Evolutionary conservation across 2,888 invertebrate genomes (phyloP), one percentile per base, ranked within the genome.

Genomic region (Aromia moschata): DNA sequence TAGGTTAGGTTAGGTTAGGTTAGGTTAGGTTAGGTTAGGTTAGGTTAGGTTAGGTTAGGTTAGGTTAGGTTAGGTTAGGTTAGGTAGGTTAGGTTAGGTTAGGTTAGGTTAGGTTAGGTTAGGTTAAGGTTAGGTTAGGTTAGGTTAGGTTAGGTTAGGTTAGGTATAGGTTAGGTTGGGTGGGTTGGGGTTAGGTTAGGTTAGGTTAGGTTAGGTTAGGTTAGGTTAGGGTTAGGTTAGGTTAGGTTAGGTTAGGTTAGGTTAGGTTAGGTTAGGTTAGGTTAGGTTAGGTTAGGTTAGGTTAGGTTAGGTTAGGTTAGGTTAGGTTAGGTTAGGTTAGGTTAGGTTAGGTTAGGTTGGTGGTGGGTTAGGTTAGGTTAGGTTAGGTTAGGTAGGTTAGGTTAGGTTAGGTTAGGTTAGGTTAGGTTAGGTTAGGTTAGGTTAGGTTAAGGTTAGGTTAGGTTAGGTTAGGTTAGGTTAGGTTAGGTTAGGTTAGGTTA

Each of bases 401-500:
- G 46, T 38, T 46, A n/a, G 30, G 55, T 38, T 46, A 15, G 30
- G 45, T 17, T 55, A 30, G 31, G 51, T 25, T 51, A 17, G 31
- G 40, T 43, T 43, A 15, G 20, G 46, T 55, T 55, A 31, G 54
- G 55, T 59, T 56, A 47, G 58, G 57, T 61, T 58, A 58, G 58
- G 46, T 54, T 59, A 52, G 64, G 62, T 64, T 59, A 52, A 59
- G 64, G n/a, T 58, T 58, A 47, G 58, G 57, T 61, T 58, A 58
- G 58, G 46, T 54, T 59, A 52, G 64, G 62, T 64, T 59, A 52
- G 62, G 64, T 54, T 56, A 47, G 53, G 64, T 62, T 58, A 55
- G 64, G 55, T 61, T 58, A 49, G 61, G 61, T 61, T 56, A 53
- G 56, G 62, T 62, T 62, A 57, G 65, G 65, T 65, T 56, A 54